Evolutionary conservation across 2,888 invertebrate genomes (phyloP), one percentile per base, ranked within the genome.

Genomic region (Harpalus rufipes): DNA sequence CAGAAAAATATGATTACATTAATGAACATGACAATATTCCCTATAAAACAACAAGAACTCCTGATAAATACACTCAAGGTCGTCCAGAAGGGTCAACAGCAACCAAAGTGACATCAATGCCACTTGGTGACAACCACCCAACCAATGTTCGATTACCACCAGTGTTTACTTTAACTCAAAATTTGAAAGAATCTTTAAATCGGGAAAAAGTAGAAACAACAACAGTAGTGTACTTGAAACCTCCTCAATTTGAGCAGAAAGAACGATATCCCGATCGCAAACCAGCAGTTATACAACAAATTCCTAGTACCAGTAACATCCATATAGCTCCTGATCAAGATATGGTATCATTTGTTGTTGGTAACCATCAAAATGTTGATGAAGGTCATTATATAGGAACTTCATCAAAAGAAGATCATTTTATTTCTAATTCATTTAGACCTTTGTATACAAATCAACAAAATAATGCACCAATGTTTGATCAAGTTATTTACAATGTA

Each of bases 311-410:
- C n/a, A 94, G 93, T 86, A 94, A 93, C 85, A 92, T 94, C 39
- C 92, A 93, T 41, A 93, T 94, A 68, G 93, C 94, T 0, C 94
- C 93, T 0, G 93, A 93, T 80, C 94, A 94, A 88, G 93, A 94
- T 85, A 94, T 93, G 0, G 94, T 94, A 0, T 93, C 94, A 0
- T 94, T 94, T 88, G 93, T 94, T 0, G 91, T 94, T 0, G 94
- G 94, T 4, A 93, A 94, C 87, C 93, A 93, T 84, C 94, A 94
- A 87, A 93, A 93, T 85, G 93, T 94, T 0, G 91, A 91, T 41
- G 90, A 88, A 2, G 91, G 91, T 68, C 90, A 91, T 25, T 89
- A 88, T 86, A 89, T 91, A 10, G 93, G 92, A 0, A 91, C 91
- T 0, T 90, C 92, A 0, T 89, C 92, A 41, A 92, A 93, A 84